Percentiles rank a stretch among this genome's conserved stretches.
Conservation (phyloP, 2,888 invertebrate genomes). For the Rhagonycha fulva region DNA sequence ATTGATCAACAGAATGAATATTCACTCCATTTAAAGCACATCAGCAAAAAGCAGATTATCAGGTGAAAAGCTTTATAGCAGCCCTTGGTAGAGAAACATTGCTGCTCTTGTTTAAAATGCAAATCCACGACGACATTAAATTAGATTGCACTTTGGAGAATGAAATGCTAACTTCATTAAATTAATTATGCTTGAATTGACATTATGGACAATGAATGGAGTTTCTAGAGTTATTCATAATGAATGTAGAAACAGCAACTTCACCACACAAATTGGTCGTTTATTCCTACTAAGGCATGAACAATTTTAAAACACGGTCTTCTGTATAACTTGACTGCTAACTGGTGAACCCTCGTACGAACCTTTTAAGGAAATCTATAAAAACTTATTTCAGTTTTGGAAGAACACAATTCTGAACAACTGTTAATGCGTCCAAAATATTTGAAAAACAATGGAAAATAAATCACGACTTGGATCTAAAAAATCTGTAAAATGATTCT, state of each 20-base stretch:
- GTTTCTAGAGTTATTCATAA: neutral
- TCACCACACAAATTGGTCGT: neutral
- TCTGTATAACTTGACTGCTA: neutral
- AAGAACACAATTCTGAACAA: slow-evolving; percentile 1
- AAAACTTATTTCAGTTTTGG: neutral
- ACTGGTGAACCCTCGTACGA: neutral
- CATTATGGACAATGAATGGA: neutral
- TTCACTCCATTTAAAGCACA: neutral
- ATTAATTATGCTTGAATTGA: neutral
- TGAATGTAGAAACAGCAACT: neutral
- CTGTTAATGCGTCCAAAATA: neutral
- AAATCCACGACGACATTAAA: neutral
- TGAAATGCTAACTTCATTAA: neutral
- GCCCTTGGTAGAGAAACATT: neutral
- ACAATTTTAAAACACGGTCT: neutral
- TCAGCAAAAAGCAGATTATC: neutral
- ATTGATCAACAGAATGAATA: neutral
- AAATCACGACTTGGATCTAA: neutral
- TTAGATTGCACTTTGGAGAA: neutral
- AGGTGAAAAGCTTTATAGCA: neutral
- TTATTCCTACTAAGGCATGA: neutral
- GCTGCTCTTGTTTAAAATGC: neutral
- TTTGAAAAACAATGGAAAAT: neutral
- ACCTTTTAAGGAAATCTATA: neutral
- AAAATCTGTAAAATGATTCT: neutral